phyloP scores from a whole-genome alignment of 2,797 vertebrate genomes.

The Sebastes hubbsi region DNA sequence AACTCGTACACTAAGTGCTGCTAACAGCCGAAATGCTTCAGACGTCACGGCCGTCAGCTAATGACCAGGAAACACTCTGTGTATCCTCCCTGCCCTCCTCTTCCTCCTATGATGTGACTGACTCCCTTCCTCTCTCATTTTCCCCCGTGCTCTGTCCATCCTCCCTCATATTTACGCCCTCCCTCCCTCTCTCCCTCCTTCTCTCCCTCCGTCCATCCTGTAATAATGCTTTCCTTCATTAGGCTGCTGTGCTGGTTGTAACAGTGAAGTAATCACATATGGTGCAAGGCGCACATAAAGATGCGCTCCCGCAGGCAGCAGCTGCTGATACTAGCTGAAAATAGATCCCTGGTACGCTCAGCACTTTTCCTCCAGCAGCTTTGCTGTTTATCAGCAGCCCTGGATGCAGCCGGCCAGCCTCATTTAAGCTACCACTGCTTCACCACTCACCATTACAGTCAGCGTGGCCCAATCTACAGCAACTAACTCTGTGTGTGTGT shows the following conservation, averaged over 20 bases:
- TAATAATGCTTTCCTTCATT: constrained; percentile 85
- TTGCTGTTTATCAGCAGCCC: constrained; percentile 69
- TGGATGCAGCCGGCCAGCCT: constrained; percentile 82
- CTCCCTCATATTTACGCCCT: constrained; percentile 52
- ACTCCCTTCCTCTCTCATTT: constrained; percentile 49
- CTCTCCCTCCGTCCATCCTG: neutral
- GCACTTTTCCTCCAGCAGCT: constrained; percentile 85
- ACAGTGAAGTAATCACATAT: constrained; percentile 93
- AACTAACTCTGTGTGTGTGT: neutral
- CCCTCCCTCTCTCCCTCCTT: neutral
- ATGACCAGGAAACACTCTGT: constrained; percentile 87
- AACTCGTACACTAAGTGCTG: constrained; percentile 87
- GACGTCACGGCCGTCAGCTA: constrained; percentile 87
- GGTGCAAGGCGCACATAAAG: constrained; percentile 89
- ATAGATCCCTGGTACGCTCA: constrained; percentile 92
- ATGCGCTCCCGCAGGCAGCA: constrained; percentile 91
- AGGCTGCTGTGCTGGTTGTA: constrained; percentile 88
- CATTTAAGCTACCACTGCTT: constrained; percentile 85
- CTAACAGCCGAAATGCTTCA: constrained; percentile 89
- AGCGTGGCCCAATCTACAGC: constrained; percentile 64
- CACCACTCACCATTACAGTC: constrained; percentile 79
- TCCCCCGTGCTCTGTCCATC: constrained; percentile 77
- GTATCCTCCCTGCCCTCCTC: constrained; percentile 79
- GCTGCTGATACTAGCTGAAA: constrained; percentile 99
- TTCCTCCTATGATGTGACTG: constrained; percentile 73